These are phyloP conservation scores for Acronicta aceris DNA, from an alignment of 2,888 invertebrate species.

Conservation along the genomic window DNA sequence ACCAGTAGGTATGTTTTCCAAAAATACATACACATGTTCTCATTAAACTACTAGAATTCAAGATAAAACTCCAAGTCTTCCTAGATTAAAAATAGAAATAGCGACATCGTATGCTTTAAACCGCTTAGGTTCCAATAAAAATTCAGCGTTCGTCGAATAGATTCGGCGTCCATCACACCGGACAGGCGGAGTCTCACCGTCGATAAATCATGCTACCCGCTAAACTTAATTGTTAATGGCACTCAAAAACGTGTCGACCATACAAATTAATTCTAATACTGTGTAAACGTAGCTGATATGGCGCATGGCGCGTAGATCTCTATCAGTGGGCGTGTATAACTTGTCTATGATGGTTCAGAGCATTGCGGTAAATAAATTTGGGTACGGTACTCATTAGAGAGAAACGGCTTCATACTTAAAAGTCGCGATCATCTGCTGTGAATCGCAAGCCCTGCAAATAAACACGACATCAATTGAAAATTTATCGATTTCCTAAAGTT, in stretches of 20 bases:
- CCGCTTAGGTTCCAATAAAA: conserved; percentile 53
- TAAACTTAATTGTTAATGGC: conserved; percentile 71
- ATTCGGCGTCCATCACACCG: conserved; percentile 69
- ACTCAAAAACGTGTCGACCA: conserved; percentile 45
- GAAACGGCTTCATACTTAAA: no score
- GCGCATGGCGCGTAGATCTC: conserved; percentile 41
- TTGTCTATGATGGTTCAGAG: conserved; percentile 20
- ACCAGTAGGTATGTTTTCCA: no score
- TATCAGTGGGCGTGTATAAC: conserved; percentile 30
- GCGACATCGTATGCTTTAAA: conserved; percentile 15
- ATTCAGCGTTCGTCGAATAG: conserved; percentile 61
- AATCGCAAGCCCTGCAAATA: no score
- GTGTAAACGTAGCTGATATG: conserved; percentile 31
- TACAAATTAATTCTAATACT: conserved; percentile 21
- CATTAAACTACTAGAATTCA: no score
- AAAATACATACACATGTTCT: no score
- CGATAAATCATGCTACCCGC: conserved; percentile 71
- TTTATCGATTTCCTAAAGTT: no score
- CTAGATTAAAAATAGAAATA: background rate
- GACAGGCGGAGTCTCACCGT: conserved; percentile 75
- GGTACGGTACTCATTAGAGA: no score
- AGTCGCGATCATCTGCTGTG: no score
- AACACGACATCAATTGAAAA: no score
- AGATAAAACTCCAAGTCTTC: no score
- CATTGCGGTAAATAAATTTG: background rate